Evolutionary conservation across 2,797 vertebrate genomes (phyloP).

Genomic region (Pseudochromis fuscus): DNA sequence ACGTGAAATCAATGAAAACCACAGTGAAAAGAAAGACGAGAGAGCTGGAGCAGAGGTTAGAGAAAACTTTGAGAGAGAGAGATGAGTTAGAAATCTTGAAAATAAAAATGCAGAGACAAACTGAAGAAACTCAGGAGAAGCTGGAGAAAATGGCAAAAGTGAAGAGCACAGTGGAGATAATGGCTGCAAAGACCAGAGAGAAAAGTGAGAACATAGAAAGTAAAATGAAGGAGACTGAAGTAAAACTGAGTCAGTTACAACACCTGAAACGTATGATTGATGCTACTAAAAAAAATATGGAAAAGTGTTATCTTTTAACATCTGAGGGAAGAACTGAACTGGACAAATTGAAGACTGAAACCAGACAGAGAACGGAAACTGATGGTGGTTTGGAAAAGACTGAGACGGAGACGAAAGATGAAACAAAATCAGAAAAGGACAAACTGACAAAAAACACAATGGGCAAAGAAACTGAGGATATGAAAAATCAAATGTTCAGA

Average conservation of each 20-base stretch:
- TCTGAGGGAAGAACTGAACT: conserved; percentile 19
- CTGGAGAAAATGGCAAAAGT: conserved; percentile 55
- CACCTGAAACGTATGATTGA: conserved; percentile 19
- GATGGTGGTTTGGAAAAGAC: background rate
- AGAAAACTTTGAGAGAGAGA: conserved; percentile 70
- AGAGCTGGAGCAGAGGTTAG: conserved; percentile 70
- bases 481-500: conserved; percentile 11
- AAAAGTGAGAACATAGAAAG: conserved; percentile 37
- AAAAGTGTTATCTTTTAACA: conserved; percentile 17
- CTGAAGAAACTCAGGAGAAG: conserved; percentile 43
- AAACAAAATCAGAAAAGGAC: conserved; percentile 1
- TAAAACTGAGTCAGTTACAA: conserved; percentile 43
- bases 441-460: conserved; percentile 5
- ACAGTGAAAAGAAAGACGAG: conserved; percentile 62
- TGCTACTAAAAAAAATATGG: conserved; percentile 35
- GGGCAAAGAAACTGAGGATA: conserved; percentile 18
- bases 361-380: conserved; percentile 1
- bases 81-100: conserved; percentile 71
- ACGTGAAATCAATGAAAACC: conserved; percentile 40
- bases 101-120: conserved; percentile 66
- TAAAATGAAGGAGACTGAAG: conserved; percentile 27
- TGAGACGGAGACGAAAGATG: background rate
- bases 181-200: conserved; percentile 16
- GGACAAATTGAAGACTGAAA: conserved; percentile 19
- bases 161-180: conserved; percentile 34